Conservation (phyloP, 2,888 invertebrate species). For the Drosophila flavopinicola region DNA sequence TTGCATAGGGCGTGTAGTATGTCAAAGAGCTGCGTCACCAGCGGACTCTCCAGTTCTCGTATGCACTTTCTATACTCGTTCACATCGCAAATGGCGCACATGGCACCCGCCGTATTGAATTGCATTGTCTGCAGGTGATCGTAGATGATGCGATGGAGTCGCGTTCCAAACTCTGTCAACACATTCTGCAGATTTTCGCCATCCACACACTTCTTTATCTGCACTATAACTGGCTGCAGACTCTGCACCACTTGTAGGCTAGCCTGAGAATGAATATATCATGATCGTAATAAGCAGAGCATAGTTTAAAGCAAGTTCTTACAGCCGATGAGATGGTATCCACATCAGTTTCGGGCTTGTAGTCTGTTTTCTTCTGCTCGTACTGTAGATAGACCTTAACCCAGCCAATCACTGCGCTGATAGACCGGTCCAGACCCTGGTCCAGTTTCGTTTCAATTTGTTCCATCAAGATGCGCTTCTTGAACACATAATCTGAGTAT, state of each 20-base stretch:
- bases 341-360: conserved; percentile 93
- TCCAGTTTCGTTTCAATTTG: conserved; percentile 97
- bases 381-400: conserved; percentile 94
- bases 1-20: conserved; percentile 98
- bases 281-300: neutral
- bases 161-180: conserved; percentile 93
- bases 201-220: conserved; percentile 93
- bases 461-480: conserved; percentile 93
- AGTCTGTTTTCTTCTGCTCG: conserved; percentile 98
- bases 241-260: conserved; percentile 93
- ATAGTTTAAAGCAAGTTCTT: conserved; percentile 71
- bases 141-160: conserved; percentile 96
- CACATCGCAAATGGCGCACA: conserved; percentile 99
- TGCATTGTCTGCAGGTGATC: conserved; percentile 97
- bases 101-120: conserved; percentile 97
- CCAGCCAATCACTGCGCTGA: conserved; percentile 95
- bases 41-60: conserved; percentile 88
- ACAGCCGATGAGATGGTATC: conserved; percentile 94
- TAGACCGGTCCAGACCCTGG: conserved; percentile 92
- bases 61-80: conserved; percentile 97
- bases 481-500: conserved; percentile 94
- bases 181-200: conserved; percentile 96
- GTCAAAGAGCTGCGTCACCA: conserved; percentile 96
- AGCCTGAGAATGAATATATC: conserved; percentile 86
- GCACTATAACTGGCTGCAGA: conserved; percentile 90